Evolutionary conservation across 1,140 invertebrate genomes (phyloP), one percentile per base, ranked within the genome.

Genomic region (Cylas formicarius): DNA sequence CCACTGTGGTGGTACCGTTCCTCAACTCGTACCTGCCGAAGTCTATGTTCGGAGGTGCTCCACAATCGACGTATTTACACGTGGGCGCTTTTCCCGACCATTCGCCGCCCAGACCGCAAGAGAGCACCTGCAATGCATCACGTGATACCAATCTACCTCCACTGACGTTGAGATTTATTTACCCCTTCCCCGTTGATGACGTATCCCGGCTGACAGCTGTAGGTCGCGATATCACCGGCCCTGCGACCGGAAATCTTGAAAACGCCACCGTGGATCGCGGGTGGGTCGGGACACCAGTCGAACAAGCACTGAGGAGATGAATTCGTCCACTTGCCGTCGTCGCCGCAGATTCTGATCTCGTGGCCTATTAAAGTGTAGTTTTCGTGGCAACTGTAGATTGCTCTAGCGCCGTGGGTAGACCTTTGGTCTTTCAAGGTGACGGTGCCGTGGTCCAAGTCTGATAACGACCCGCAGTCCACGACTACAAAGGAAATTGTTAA

Each of bases 51-150:
- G 80, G 78, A 0, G 90, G 88, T 9, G 80, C 75, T 0, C 88
- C 86, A 63, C 92, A 96, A 59, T 94, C 88, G 0, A 94, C 78
- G 62, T 86, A 93, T 61, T 80, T 78, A 60, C 88, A 92, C 4
- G 78, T 75, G 0, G 87, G 85, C 6, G 81, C 74, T 54, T 81
- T 82, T 10, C 82, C 83, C 0, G 80, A 80, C 86, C 86, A 92
- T 36, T 77, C 71, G 0, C 87, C 88, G 14, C 88, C 87, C 21
- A 90, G 72, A 28, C 77, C 78, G 60, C 88, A 92, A 14, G 78
- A 81, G 23, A 90, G 70, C 20, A 82, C 76, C 84, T 87, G 39
- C 44, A 13, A 13, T 39, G 14, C 20, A n/a, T 38, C 16, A 4
- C 20, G 11, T 35, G 20, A n/a, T 7, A 36, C 36, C 14, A 20